Base-by-base conservation (phyloP, 37 sponge, comb jelly and placozoan species). In the Beroe ovata region DNA sequence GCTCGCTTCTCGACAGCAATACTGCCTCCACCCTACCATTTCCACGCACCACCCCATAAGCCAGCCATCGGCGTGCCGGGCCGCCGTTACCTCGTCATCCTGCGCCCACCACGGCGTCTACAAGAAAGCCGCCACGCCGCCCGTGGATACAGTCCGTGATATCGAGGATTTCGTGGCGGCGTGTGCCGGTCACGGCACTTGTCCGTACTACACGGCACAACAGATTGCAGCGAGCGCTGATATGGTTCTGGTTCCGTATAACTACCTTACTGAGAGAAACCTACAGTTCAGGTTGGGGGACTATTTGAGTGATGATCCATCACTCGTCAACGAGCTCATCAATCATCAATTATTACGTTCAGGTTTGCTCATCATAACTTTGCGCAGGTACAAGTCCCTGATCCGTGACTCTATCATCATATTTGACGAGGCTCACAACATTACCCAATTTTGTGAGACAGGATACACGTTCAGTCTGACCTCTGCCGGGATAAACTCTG, bases 361-460 rank as follows among this genome's bases (percentile, higher is more conserved):
- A n/a, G n/a, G n/a, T n/a, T n/a, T n/a, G n/a, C n/a, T n/a, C n/a
- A n/a, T n/a, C n/a, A n/a, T n/a, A n/a, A n/a, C n/a, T n/a, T n/a
- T n/a, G n/a, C 54, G 11, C 54, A 47, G 42, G 26, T 41, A 40
- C 26, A 77, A 42, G 28, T 42, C 84, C 42, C 54, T 39, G 84
- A 42, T 77, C 22, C 16, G 41, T 4, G 28, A 77, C 54, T 77
- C 84, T n/a, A 40, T 77, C 23, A 23, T 77, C 19, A 36, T 77
- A 36, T 77, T 77, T 40, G 84, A 77, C 33, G 84, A 77, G 54
- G 84, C 84, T 23, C 84, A 77, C 84, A 77, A 77, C 84, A 77
- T 77, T 36, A 42, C 84, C 2, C 26, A 42, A 23, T 77, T 77
- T 25, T 77, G 84, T 77, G 84, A 77, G 47, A 42, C 35, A 1